Evolutionary conservation across 2,888 invertebrate species (phyloP).

Genomic region (Cryptocephalus primarius): DNA sequence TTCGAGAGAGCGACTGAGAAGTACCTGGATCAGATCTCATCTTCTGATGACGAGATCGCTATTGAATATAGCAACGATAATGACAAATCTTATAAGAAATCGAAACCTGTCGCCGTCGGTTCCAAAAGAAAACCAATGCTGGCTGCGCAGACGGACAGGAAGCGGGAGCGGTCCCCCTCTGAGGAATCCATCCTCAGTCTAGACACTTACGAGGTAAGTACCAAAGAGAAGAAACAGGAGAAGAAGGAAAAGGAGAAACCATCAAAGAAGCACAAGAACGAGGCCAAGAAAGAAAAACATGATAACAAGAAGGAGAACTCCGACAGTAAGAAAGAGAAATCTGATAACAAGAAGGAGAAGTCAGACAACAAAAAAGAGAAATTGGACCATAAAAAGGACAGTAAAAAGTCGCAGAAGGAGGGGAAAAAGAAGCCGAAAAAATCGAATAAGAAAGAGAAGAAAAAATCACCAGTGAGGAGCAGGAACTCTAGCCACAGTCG

Average conservation of each 20-base stretch:
- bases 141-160: slow-evolving; percentile 27
- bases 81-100: slow-evolving; percentile 25
- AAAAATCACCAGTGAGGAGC: slow-evolving; percentile 19
- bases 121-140: slow-evolving; percentile 28
- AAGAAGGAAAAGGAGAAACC: slow-evolving; percentile 9
- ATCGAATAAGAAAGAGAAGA: slow-evolving; percentile 19
- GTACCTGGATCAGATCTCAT: slow-evolving; percentile 70
- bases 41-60: slow-evolving; percentile 68
- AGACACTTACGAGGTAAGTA: not conserved
- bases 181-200: slow-evolving; percentile 18
- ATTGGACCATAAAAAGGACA: slow-evolving; percentile 3
- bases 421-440: slow-evolving; percentile 27
- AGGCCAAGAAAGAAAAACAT: slow-evolving; percentile 13
- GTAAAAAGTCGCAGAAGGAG: slow-evolving; percentile 15
- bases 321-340: slow-evolving; percentile 1
- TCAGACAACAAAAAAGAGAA: slow-evolving; percentile 4
- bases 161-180: slow-evolving; percentile 25
- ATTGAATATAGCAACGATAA: slow-evolving; percentile 49
- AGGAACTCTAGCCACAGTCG: slow-evolving; percentile 20
- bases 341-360: slow-evolving; percentile 5
- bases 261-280: slow-evolving; percentile 12
- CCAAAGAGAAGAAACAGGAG: slow-evolving; percentile 8
- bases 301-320: slow-evolving; percentile 1
- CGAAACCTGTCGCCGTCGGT: slow-evolving; percentile 1
- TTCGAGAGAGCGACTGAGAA: slow-evolving; percentile 74